phyloP scores from a whole-genome alignment of 2,888 invertebrate genomes.

The Leptinotarsa haldemani region DNA sequence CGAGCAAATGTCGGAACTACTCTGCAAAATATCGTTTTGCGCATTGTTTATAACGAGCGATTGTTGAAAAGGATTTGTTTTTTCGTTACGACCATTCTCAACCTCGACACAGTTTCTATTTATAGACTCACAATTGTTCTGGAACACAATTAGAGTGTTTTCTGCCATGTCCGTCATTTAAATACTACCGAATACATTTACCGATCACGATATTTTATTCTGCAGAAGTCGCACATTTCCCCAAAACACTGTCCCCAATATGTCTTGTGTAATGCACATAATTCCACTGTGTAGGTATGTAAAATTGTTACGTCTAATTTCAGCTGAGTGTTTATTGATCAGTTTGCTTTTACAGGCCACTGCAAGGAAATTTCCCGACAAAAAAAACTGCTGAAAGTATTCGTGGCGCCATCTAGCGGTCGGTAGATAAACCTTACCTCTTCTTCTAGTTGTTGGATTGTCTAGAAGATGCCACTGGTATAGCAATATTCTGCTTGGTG shows the following conservation, averaged over 20 bases:
- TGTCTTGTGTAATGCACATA: conserved; percentile 29
- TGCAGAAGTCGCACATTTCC: conserved; percentile 29
- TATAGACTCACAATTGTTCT: conserved; percentile 54
- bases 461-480: conserved; percentile 4
- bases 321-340: conserved; percentile 25
- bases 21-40: conserved; percentile 37
- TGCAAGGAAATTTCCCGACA: conserved; percentile 6
- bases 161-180: conserved; percentile 55
- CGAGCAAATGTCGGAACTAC: conserved; percentile 51
- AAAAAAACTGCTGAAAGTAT: neutral
- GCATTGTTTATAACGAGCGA: conserved; percentile 43
- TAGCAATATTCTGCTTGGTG: neutral
- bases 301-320: conserved; percentile 37
- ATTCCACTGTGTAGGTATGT: conserved; percentile 30
- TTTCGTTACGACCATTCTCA: conserved; percentile 28
- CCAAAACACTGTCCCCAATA: conserved; percentile 27
- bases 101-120: conserved; percentile 55
- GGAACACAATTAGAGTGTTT: conserved; percentile 51
- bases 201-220: conserved; percentile 17
- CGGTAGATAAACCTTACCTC: neutral
- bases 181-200: conserved; percentile 21
- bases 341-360: conserved; percentile 32
- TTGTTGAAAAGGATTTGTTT: conserved; percentile 42
- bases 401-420: conserved; percentile 30
- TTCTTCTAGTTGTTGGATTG: neutral